Evolutionary conservation across 2,888 invertebrate genomes (phyloP).

Genomic region (Incurvaria masculella): DNA sequence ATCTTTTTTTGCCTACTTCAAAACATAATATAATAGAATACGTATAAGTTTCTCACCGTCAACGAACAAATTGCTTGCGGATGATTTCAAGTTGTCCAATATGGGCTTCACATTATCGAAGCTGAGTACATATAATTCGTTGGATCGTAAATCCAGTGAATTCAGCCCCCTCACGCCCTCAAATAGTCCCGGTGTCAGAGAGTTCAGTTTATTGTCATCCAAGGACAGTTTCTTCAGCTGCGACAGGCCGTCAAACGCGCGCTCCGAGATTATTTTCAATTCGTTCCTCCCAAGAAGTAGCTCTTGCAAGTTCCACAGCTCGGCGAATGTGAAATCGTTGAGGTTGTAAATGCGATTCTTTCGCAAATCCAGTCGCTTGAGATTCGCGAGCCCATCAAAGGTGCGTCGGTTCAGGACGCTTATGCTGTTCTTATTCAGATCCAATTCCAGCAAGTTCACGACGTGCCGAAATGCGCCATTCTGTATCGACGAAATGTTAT

Average conservation of each 20-base stretch:
- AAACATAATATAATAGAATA: too few species aligned
- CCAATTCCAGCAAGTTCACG: slow-evolving; percentile 72
- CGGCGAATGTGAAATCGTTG: slow-evolving; percentile 76
- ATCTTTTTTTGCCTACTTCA: too few species aligned
- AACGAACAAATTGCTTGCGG: slow-evolving; percentile 69
- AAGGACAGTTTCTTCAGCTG: slow-evolving; percentile 69
- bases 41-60: slow-evolving; percentile 59
- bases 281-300: slow-evolving; percentile 67
- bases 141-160: slow-evolving; percentile 74
- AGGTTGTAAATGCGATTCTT: slow-evolving; percentile 73
- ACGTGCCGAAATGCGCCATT: slow-evolving; percentile 78
- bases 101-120: slow-evolving; percentile 75
- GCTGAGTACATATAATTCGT: slow-evolving; percentile 72
- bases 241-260: slow-evolving; percentile 73
- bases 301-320: slow-evolving; percentile 70
- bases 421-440: slow-evolving; percentile 76
- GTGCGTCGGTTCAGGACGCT: slow-evolving; percentile 71
- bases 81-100: slow-evolving; percentile 72
- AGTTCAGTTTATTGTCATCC: slow-evolving; percentile 71
- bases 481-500: slow-evolving; percentile 79
- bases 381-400: slow-evolving; percentile 71
- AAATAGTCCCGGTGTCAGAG: slow-evolving; percentile 68
- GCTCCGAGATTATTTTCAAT: slow-evolving; percentile 69
- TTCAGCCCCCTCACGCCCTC: slow-evolving; percentile 69
- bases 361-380: slow-evolving; percentile 71